Conservation (phyloP, 2,113 vertebrate species). For the Peromyscus californicus region DNA sequence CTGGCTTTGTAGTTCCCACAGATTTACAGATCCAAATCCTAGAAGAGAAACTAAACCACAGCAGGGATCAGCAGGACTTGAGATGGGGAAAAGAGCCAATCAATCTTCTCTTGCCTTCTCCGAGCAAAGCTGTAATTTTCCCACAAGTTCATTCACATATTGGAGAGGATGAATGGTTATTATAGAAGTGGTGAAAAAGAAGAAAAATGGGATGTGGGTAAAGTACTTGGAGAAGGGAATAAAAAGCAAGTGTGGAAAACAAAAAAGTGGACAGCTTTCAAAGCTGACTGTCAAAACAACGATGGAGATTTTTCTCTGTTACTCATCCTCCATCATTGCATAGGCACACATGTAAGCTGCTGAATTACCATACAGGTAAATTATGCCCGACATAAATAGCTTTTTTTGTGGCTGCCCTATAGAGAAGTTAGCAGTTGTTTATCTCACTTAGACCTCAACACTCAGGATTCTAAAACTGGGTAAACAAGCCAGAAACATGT, state of each 20-base stretch:
- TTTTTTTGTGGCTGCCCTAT: background rate
- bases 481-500: background rate
- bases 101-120: conserved; percentile 47
- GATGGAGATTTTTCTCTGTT: background rate
- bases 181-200: background rate
- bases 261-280: background rate
- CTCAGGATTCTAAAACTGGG: background rate
- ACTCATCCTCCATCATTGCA: background rate
- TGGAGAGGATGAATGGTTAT: background rate
- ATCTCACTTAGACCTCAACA: background rate
- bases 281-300: background rate
- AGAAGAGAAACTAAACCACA: conserved; percentile 76
- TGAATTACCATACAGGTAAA: background rate
- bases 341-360: background rate
- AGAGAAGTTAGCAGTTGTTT: background rate
- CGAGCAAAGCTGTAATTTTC: conserved; percentile 46
- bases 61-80: conserved; percentile 64
- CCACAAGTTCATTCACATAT: conserved; percentile 66
- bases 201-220: background rate
- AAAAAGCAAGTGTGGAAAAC: background rate
- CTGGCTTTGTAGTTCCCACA: conserved; percentile 72
- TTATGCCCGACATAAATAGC: background rate
- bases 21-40: conserved; percentile 79
- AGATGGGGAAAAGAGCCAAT: conserved; percentile 42
- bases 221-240: background rate